Percentiles rank a stretch among this genome's conserved stretches.
Conservation (phyloP, 2,113 vertebrate species). For the Neotoma lepida region DNA sequence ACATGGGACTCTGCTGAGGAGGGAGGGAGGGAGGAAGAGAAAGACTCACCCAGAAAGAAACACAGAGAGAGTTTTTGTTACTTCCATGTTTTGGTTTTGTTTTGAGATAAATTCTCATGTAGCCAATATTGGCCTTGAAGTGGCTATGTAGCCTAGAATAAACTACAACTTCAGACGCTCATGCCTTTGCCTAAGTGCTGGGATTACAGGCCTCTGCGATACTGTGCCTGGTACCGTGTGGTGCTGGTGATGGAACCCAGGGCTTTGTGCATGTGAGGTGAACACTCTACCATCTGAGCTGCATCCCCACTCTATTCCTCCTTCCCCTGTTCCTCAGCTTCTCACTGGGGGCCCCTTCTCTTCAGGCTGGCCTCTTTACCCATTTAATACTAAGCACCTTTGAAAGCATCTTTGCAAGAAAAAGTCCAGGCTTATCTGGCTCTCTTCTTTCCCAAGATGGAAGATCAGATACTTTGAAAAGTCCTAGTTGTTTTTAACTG, state of each 20-base stretch:
- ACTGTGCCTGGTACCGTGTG: no score
- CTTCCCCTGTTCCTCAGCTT: background rate
- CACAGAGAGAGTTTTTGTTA: background rate
- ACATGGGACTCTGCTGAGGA: background rate
- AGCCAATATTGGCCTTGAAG: background rate
- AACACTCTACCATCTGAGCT: background rate
- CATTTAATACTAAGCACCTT: background rate
- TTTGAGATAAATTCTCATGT: no score
- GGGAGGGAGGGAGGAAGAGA: background rate
- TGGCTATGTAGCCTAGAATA: background rate
- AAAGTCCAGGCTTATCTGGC: background rate
- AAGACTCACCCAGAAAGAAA: background rate
- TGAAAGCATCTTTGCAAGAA: background rate
- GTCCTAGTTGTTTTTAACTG: background rate
- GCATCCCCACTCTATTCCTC: no score
- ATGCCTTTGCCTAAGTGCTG: no score
- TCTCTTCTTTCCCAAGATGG: background rate
- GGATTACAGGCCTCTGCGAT: background rate
- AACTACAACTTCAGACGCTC: background rate
- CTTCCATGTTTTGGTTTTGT: background rate
- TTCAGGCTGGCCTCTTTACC: background rate
- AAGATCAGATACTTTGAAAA: constrained; percentile 27
- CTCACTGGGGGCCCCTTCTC: no score
- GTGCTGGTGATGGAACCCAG: background rate
- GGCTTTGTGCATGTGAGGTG: background rate